phyloP scores from a whole-genome alignment of 2,113 vertebrate species.

The Aleadryas rufinucha region DNA sequence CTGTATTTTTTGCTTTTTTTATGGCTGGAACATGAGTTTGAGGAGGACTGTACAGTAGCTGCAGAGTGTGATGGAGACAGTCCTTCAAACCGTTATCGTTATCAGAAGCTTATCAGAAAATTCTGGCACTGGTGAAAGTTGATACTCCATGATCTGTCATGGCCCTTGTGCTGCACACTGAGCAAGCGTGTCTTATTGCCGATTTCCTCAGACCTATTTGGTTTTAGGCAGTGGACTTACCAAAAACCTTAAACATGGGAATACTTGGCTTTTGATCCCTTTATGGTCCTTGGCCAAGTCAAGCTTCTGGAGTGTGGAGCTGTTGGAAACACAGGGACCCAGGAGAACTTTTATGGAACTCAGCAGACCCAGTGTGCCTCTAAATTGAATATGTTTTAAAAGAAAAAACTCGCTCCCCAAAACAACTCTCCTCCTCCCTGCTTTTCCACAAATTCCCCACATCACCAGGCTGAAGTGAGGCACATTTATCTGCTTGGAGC shows the following conservation, averaged over 20 bases:
- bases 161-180: not conserved
- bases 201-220: not conserved
- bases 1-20: not conserved
- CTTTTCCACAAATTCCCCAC: not conserved
- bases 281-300: not conserved
- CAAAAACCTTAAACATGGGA: not conserved
- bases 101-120: not conserved
- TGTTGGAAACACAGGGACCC: not conserved
- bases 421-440: not conserved
- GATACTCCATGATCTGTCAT: not conserved
- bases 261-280: not conserved
- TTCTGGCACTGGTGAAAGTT: not conserved
- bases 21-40: not conserved
- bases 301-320: not conserved
- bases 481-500: not conserved
- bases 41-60: not conserved
- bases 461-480: not conserved
- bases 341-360: not conserved
- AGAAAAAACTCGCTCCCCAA: not conserved
- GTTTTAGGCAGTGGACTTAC: not conserved
- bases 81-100: not conserved
- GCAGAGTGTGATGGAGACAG: not conserved
- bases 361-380: not conserved
- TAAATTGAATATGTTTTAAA: not conserved
- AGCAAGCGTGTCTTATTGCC: not conserved